Evolutionary conservation across 2,797 vertebrate species (phyloP), one percentile per base, ranked within the genome.

Genomic region (Mus spretus): DNA sequence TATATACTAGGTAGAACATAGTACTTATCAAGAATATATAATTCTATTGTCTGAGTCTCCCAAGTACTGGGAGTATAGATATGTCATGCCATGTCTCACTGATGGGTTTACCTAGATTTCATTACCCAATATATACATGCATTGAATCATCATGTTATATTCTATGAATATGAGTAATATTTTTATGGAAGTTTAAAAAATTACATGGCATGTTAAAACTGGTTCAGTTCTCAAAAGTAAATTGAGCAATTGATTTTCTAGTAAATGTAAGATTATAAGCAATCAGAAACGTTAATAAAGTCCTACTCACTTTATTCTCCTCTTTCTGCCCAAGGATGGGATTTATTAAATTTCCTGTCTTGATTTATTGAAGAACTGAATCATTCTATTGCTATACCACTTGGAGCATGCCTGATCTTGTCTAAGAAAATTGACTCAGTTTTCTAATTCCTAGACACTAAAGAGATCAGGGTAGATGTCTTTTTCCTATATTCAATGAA

Each of bases 361-460:
- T 95, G 79, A 82, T 86, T 94, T 95, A 87, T 96, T 93, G 24
- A 67, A 67, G 81, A 87, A 88, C 24, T 24, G 59, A 92, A 83
- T 91, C 22, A 70, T n/a, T 85, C 37, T 89, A 47, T 89, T 17
- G 6, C 37, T 77, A 15, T 77, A 44, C 37, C 11, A 77, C 37
- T 14, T 89, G 78, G 55, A 61, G 28, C 72, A 61, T 61, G 72
- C 37, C n/a, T 37, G 28, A 57, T 89, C 53, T 77, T 89, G 70
- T 89, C 72, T 77, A 34, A 89, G 77, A 72, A 59, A 20, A 13
- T 61, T 19, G n/a, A 86, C 89, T 91, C n/a, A 72, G 47, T 87
- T 96, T 94, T 72, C 14, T 34, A 93, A 93, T 50, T 92, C 15
- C 22, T 75, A 95, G 6, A 15, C 63, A 63, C 2, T 13, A 89